Conservation (phyloP, 2,113 vertebrate genomes). For the Cyprinodon brontotheroides region DNA sequence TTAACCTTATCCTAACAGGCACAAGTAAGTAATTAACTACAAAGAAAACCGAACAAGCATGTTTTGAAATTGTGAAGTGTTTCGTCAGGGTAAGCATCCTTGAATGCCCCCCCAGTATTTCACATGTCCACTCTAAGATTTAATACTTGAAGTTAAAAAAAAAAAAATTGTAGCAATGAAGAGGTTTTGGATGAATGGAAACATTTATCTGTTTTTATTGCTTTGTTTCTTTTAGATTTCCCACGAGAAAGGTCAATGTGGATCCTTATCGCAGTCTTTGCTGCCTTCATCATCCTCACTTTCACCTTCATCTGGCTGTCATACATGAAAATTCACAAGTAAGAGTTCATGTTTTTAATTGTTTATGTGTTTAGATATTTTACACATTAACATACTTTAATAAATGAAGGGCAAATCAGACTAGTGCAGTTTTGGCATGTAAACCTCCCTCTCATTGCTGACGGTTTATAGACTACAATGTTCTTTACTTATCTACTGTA, state of each 20-base stretch:
- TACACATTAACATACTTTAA: not conserved
- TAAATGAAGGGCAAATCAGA: too few species aligned
- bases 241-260: conserved; percentile 82
- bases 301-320: conserved; percentile 84
- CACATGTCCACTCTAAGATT: too few species aligned
- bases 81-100: too few species aligned
- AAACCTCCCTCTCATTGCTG: too few species aligned
- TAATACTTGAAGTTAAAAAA: too few species aligned
- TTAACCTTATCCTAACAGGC: not conserved
- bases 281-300: conserved; percentile 83
- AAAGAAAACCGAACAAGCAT: not conserved
- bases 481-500: too few species aligned
- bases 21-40: not conserved
- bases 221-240: conserved; percentile 79
- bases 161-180: not conserved
- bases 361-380: not conserved
- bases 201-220: not conserved
- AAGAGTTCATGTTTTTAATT: conserved; percentile 22
- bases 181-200: not conserved
- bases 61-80: not conserved
- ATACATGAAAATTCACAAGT: conserved; percentile 88
- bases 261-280: conserved; percentile 84
- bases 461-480: too few species aligned
- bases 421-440: too few species aligned
- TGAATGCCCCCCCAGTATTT: too few species aligned